A percentile compares a stretch with the other conserved stretches of the same genome.
These are phyloP conservation scores for Mystacornis crossleyi DNA, from an alignment of 2,113 vertebrate species.

Conservation along the genomic window DNA sequence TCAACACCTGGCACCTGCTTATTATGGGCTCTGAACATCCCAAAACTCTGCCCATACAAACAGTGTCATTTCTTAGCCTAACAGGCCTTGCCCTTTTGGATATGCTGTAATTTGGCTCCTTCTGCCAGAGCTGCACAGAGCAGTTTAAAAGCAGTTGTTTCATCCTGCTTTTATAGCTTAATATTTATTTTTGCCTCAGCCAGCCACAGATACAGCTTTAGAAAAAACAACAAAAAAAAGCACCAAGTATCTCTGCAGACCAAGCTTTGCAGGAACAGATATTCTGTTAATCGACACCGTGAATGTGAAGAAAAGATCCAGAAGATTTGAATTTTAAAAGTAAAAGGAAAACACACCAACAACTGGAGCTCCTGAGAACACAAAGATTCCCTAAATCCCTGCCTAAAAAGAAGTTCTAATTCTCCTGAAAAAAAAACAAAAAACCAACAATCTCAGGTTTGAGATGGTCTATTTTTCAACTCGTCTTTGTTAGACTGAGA, in stretches of 20 bases:
- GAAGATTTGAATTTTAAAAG: neutral
- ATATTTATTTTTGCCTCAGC: neutral
- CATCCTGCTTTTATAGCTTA: neutral
- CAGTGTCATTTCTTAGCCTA: neutral
- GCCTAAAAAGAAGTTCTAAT: neutral
- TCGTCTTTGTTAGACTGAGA: neutral
- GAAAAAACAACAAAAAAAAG: neutral
- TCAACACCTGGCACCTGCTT: neutral
- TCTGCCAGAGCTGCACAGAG: neutral
- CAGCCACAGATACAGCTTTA: neutral
- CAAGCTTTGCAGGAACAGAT: neutral
- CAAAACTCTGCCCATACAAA: neutral
- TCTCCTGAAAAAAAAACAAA: neutral
- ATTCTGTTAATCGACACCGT: neutral
- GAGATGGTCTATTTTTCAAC: neutral
- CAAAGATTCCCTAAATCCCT: neutral
- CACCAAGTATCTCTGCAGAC: neutral
- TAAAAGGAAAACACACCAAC: neutral
- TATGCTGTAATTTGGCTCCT: neutral
- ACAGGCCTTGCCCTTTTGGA: neutral
- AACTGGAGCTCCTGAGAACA: neutral
- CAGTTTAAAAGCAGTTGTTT: neutral
- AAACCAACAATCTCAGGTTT: neutral
- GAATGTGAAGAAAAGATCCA: neutral
- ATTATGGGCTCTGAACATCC: neutral